Evolutionary conservation across 2,888 invertebrate species (phyloP).

Genomic region (Drosophila anomelani): DNA sequence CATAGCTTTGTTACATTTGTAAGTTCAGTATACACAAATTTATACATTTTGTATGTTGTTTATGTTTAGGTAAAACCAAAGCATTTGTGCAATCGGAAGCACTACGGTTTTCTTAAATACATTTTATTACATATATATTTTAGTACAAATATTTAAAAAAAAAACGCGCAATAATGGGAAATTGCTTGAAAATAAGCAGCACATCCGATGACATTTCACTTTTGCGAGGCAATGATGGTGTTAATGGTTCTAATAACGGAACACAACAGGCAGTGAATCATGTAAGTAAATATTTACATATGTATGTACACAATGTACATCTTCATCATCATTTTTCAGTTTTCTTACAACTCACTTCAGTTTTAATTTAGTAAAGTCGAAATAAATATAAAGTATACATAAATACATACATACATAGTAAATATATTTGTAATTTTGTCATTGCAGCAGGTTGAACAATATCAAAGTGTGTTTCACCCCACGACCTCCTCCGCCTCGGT

Average conservation of each 20-base stretch:
- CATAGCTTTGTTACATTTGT: no score
- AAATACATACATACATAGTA: neutral
- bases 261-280: slow-evolving; percentile 80
- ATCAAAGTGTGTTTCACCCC: slow-evolving; percentile 88
- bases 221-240: slow-evolving; percentile 87
- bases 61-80: no score
- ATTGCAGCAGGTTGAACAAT: slow-evolving; percentile 70
- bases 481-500: slow-evolving; percentile 86
- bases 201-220: slow-evolving; percentile 88
- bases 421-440: neutral
- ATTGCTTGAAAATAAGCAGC: slow-evolving; percentile 89
- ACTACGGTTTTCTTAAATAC: neutral
- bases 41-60: no score
- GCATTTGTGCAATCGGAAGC: neutral
- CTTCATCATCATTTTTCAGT: neutral
- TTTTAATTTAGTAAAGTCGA: neutral
- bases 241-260: slow-evolving; percentile 83
- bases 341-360: neutral
- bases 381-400: neutral
- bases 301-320: neutral
- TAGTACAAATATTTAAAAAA: slow-evolving; percentile 2
- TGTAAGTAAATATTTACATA: slow-evolving; percentile 60
- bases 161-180: slow-evolving; percentile 86
- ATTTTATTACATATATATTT: slow-evolving; percentile 1
- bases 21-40: no score